Conservation (phyloP, 1,140 invertebrate genomes). For the Tetraneura akinire region DNA sequence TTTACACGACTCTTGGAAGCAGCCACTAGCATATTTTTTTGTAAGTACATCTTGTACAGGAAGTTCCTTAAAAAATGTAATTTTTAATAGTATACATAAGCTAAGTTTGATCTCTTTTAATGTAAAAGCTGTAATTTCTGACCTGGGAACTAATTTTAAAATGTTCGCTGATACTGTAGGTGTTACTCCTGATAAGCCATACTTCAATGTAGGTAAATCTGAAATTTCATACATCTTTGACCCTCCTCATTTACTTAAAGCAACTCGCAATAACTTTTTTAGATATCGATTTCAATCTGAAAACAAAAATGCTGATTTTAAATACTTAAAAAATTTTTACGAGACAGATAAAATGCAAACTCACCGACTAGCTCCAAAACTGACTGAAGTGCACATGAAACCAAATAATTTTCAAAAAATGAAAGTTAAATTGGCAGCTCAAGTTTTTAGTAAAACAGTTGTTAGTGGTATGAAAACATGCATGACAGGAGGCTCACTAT, state of each 20-base stretch:
- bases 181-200: too few relatives aligned
- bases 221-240: too few relatives aligned
- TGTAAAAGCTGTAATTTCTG: not conserved
- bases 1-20: not conserved
- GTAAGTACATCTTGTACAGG: not conserved
- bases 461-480: too few relatives aligned
- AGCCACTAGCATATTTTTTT: not conserved
- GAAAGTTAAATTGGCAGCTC: too few relatives aligned
- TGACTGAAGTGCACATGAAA: not conserved
- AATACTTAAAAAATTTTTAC: too few relatives aligned
- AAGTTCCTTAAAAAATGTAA: not conserved
- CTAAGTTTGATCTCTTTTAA: not conserved
- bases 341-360: not conserved
- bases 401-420: too few relatives aligned
- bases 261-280: too few relatives aligned
- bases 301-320: not conserved
- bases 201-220: too few relatives aligned
- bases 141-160: constrained; percentile 6
- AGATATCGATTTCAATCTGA: not conserved
- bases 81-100: not conserved
- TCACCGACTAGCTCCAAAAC: not conserved
- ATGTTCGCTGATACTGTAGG: too few relatives aligned
- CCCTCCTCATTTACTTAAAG: constrained; percentile 15
- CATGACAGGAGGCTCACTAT: too few relatives aligned
- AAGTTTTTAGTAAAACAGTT: too few relatives aligned